Evolutionary conservation across 2,113 vertebrate species (phyloP).

Genomic region (Actenoides lindsayi): DNA sequence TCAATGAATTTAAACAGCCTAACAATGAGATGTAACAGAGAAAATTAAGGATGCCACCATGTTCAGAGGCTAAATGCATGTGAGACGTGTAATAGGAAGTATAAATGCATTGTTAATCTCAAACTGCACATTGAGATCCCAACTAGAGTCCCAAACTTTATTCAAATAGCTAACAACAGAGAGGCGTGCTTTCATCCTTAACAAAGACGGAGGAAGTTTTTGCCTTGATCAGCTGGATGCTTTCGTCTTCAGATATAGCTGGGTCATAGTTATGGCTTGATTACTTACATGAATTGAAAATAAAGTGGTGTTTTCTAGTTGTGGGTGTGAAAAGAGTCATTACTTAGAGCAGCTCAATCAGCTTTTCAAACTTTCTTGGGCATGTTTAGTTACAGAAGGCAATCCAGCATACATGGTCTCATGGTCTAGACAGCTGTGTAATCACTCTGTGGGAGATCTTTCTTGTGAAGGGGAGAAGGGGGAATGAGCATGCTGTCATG

Average conservation of each 20-base stretch:
- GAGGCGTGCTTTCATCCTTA: not conserved
- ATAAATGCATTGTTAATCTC: conserved; percentile 8
- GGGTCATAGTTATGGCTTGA: not conserved
- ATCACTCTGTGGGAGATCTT: not conserved
- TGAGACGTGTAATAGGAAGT: not conserved
- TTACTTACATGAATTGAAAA: not conserved
- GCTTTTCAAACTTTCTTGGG: not conserved
- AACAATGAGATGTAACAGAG: not conserved
- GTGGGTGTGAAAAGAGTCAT: not conserved
- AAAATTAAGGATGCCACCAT: not conserved
- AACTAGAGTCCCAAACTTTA: not conserved
- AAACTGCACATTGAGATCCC: not conserved
- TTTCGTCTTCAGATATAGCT: not conserved
- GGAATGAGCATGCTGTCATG: not conserved
- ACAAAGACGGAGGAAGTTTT: not conserved
- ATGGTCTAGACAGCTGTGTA: not conserved
- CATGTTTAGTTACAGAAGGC: not conserved
- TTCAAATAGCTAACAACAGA: not conserved
- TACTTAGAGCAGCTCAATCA: not conserved
- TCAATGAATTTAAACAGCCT: not conserved
- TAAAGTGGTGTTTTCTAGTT: not conserved
- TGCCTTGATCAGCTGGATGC: not conserved
- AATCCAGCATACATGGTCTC: not conserved
- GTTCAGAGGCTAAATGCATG: not conserved
- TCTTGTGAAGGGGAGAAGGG: not conserved